A percentile compares a stretch with the other conserved stretches of the same genome.
Evolutionary conservation across 2,113 vertebrate genomes (phyloP).

Genomic region (Camelus dromedarius): DNA sequence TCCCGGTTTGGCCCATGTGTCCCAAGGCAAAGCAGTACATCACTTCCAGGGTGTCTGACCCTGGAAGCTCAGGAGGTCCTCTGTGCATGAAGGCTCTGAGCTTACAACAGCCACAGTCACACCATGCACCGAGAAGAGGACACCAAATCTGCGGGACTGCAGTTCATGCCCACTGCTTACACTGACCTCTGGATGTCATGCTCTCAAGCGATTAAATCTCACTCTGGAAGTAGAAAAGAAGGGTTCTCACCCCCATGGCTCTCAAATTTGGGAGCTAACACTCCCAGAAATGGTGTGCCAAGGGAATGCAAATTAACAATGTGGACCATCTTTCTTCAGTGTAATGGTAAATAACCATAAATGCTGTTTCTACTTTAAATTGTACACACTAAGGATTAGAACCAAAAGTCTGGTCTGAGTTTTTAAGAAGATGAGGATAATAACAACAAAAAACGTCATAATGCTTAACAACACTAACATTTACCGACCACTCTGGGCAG

Average conservation of each 20-base stretch:
- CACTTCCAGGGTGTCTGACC: neutral
- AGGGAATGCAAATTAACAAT: neutral
- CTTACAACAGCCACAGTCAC: neutral
- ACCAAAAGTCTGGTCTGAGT: neutral
- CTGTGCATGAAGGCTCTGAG: accelerated
- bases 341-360: neutral
- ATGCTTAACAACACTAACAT: neutral
- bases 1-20: neutral
- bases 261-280: accelerated
- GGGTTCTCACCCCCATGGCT: neutral
- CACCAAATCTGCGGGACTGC: neutral
- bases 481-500: neutral
- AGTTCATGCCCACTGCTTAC: neutral
- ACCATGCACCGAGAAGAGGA: neutral
- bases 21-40: neutral
- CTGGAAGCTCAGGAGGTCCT: neutral
- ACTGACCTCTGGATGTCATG: neutral
- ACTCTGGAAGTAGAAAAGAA: neutral
- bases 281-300: neutral
- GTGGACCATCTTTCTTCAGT: neutral
- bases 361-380: neutral
- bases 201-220: neutral
- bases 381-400: neutral
- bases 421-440: neutral
- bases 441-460: neutral